phyloP scores from a whole-genome alignment of 2,113 vertebrate species.

The Menidia beryllina region DNA sequence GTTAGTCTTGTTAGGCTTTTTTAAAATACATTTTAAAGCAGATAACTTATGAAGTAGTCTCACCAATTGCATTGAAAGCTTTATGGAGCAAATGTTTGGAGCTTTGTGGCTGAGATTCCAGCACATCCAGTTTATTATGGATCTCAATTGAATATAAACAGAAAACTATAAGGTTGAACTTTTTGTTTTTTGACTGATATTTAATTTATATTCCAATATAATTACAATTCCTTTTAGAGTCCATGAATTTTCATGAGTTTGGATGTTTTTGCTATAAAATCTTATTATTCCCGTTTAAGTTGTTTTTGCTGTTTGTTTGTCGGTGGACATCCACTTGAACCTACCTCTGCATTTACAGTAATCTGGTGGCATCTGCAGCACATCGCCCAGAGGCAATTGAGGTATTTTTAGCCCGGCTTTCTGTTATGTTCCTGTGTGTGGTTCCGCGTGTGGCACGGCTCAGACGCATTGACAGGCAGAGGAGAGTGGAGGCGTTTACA shows the following conservation, averaged over 20 bases:
- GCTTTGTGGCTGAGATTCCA: too few species aligned
- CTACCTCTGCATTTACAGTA: conserved; percentile 62
- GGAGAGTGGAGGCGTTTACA: conserved; percentile 74
- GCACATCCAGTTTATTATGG: too few species aligned
- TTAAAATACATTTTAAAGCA: too few species aligned
- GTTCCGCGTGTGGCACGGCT: conserved; percentile 57
- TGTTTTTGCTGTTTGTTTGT: not conserved
- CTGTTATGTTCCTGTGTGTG: conserved; percentile 70
- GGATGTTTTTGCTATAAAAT: too few species aligned
- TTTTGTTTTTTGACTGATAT: accelerated
- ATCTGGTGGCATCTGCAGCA: conserved; percentile 23
- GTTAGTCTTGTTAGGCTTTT: too few species aligned
- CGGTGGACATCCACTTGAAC: conserved; percentile 28
- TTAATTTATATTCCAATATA: too few species aligned
- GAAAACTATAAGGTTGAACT: not conserved
- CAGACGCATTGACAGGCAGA: conserved; percentile 47
- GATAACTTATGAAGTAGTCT: too few species aligned
- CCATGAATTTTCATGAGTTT: too few species aligned
- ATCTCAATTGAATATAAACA: too few species aligned
- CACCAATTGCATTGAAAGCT: too few species aligned
- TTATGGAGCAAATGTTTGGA: too few species aligned
- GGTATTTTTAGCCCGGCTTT: conserved; percentile 70
- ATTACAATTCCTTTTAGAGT: too few species aligned
- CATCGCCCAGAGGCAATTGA: conserved; percentile 19
- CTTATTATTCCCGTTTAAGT: conserved; percentile 9